A percentile compares a stretch with the other conserved stretches of the same genome.
Conservation (phyloP, 2,797 vertebrate species). For the Chrysolophus pictus region DNA sequence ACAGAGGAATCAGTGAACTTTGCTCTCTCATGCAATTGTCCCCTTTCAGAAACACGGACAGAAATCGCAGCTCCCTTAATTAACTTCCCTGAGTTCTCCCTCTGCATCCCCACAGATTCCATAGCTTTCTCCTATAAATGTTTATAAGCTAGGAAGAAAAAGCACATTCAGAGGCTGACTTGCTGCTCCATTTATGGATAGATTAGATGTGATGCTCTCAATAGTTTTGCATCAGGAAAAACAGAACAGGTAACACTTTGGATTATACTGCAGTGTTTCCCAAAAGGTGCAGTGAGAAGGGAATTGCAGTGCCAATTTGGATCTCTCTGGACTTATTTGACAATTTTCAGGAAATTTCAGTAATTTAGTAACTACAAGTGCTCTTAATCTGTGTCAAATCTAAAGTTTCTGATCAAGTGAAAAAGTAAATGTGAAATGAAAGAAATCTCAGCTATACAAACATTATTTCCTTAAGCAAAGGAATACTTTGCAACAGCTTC, state of each 20-base stretch:
- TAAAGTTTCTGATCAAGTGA: not conserved
- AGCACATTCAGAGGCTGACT: not conserved
- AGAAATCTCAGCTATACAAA: not conserved
- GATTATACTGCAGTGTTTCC: not conserved
- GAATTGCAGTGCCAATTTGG: not conserved
- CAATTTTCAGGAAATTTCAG: not conserved
- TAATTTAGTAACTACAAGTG: not conserved
- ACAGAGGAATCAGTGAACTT: not conserved
- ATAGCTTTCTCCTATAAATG: not conserved
- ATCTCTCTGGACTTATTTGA: not conserved
- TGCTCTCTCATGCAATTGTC: fast-evolving
- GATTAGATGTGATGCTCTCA: not conserved
- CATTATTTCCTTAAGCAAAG: not conserved
- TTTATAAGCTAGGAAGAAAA: not conserved
- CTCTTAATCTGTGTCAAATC: not conserved
- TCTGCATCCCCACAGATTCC: not conserved
- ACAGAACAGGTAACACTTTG: not conserved
- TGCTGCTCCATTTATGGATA: fast-evolving
- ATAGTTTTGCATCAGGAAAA: not conserved
- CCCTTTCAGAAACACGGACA: not conserved
- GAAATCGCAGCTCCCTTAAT: not conserved
- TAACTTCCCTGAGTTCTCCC: not conserved
- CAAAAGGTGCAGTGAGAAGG: not conserved
- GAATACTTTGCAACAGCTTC: not conserved
- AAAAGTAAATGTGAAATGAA: not conserved